A percentile compares a stretch with the other conserved stretches of the same genome.
phyloP scores from a whole-genome alignment of 2,888 invertebrate genomes.

The Barypeithes pellucidus region DNA sequence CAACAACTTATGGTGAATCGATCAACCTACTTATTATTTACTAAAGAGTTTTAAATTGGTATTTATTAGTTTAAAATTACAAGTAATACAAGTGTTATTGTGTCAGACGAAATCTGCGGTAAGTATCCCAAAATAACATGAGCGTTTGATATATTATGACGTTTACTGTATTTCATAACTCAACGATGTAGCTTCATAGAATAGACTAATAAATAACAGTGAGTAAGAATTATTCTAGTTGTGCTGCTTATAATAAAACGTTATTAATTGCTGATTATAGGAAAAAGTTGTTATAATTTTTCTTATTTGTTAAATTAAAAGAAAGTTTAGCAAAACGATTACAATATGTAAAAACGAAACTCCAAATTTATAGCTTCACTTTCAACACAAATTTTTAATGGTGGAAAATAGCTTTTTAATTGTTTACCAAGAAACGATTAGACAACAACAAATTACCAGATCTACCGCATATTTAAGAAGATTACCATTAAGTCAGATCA shows the following conservation, averaged over 20 bases:
- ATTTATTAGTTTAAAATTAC: not conserved
- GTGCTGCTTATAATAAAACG: too few relatives aligned
- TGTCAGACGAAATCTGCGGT: too few relatives aligned
- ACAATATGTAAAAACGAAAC: not conserved
- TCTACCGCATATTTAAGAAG: slow-evolving; percentile 1
- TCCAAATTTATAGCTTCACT: not conserved
- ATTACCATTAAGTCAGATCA: slow-evolving; percentile 6
- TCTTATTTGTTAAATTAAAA: too few relatives aligned
- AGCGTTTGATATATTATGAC: too few relatives aligned
- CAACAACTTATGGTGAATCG: not conserved
- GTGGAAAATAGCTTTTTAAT: slow-evolving; percentile 17
- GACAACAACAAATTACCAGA: slow-evolving; percentile 8
- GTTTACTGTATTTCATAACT: too few relatives aligned
- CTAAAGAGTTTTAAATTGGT: not conserved
- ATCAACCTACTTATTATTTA: not conserved
- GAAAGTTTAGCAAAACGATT: too few relatives aligned
- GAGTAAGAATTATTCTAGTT: too few relatives aligned
- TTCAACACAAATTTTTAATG: not conserved
- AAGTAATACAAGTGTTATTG: not conserved
- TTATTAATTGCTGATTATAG: too few relatives aligned
- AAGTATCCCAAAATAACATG: too few relatives aligned
- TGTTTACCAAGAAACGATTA: slow-evolving; percentile 8
- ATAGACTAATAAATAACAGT: too few relatives aligned
- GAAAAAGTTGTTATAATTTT: too few relatives aligned
- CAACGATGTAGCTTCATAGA: too few relatives aligned